Percentiles rank a stretch among this genome's conserved stretches.
phyloP scores from a whole-genome alignment of 1,140 invertebrate species.

The Apis laboriosa region DNA sequence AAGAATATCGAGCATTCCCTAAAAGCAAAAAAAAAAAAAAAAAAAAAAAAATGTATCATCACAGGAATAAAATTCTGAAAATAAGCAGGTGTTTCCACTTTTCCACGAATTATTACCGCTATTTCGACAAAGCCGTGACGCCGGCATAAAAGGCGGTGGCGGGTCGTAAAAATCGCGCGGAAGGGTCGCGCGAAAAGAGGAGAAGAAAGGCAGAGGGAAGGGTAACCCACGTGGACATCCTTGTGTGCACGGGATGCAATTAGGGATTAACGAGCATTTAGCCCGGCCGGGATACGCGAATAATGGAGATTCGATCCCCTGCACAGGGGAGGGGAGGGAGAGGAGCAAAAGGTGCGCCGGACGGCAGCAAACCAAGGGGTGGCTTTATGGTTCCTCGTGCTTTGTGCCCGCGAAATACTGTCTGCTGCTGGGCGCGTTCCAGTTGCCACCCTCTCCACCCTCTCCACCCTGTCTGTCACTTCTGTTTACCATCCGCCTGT shows the following conservation, averaged over 20 bases:
- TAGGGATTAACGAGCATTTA: slow-evolving; percentile 59
- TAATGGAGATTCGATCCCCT: slow-evolving; percentile 52
- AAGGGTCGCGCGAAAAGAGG: neutral
- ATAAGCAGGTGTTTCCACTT: too few species aligned
- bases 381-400: slow-evolving; percentile 57
- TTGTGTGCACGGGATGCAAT: slow-evolving; percentile 13
- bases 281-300: slow-evolving; percentile 28
- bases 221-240: slow-evolving; percentile 1
- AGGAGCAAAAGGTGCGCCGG: slow-evolving; percentile 23
- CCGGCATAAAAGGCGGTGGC: neutral
- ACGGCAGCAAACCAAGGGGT: slow-evolving; percentile 9
- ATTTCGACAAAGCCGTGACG: neutral
- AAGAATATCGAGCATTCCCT: too few species aligned
- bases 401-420: slow-evolving; percentile 49
- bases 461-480: slow-evolving; percentile 19
- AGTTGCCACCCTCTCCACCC: neutral
- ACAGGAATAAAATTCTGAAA: too few species aligned
- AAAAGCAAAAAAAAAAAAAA: too few species aligned
- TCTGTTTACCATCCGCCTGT: slow-evolving; percentile 34
- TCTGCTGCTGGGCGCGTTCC: slow-evolving; percentile 39
- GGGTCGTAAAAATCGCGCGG: neutral
- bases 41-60: too few species aligned
- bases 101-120: too few species aligned
- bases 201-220: neutral
- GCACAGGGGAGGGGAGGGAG: neutral